A percentile compares a stretch with the other conserved stretches of the same genome.
Conservation (phyloP, 2,797 vertebrate species). For the Characodon lateralis region DNA sequence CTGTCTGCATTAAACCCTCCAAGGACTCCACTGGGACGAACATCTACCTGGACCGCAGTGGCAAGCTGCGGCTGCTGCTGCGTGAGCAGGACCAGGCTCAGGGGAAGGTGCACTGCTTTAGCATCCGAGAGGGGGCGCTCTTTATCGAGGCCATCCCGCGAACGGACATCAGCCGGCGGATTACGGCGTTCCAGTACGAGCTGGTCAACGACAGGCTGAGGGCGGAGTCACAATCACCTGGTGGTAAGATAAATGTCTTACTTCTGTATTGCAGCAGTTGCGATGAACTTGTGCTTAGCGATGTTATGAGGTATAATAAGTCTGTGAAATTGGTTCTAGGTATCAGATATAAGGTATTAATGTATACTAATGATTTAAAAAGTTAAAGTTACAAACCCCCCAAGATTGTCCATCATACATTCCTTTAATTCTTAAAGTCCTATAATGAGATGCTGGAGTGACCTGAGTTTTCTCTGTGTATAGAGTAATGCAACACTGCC, state of each 20-base stretch:
- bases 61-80: slow-evolving; percentile 91
- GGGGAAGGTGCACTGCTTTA: slow-evolving; percentile 88
- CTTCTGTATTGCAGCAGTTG: background rate
- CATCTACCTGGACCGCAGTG: slow-evolving; percentile 95
- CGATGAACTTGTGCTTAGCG: background rate
- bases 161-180: slow-evolving; percentile 92
- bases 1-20: slow-evolving; percentile 93
- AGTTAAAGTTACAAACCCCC: background rate
- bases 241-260: slow-evolving; percentile 80
- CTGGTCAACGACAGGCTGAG: slow-evolving; percentile 83
- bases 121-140: slow-evolving; percentile 89
- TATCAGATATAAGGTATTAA: too few relatives aligned
- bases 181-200: slow-evolving; percentile 95
- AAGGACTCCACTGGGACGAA: slow-evolving; percentile 90
- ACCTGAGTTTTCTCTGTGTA: background rate
- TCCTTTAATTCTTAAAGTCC: background rate
- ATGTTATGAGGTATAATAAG: background rate
- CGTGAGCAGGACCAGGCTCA: slow-evolving; percentile 82
- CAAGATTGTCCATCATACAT: background rate
- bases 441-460: background rate
- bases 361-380: background rate
- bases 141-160: slow-evolving; percentile 93
- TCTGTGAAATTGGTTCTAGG: background rate
- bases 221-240: slow-evolving; percentile 77
- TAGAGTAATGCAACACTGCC: background rate